Evolutionary conservation across 2,797 vertebrate species (phyloP), one percentile per base, ranked within the genome.

Genomic region (Falco peregrinus): DNA sequence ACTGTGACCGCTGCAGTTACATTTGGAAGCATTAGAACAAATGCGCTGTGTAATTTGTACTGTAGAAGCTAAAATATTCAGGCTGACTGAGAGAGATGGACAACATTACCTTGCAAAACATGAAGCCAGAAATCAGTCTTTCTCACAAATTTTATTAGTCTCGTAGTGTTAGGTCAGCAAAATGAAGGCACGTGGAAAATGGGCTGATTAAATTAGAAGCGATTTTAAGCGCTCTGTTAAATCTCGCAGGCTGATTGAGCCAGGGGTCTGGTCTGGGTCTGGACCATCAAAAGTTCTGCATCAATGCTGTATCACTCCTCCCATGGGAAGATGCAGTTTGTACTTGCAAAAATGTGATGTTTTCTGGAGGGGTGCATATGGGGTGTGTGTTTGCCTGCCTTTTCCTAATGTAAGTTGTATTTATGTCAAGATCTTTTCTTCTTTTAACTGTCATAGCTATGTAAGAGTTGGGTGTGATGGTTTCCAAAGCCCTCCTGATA

Each of bases 61-160:
- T 37, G 74, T 50, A 33, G 51, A 41, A 84, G 54, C 59, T 56
- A 31, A 63, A 89, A 39, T 11, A 21, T 19, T 90, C 67, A 88
- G 91, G 93, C 87, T 84, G 56, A 28, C 53, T 84, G 93, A 83
- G 50, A 29, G 47, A 63, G 84, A n/a, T 87, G 95, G 93, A 95
- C 67, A 63, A 73, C 35, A 37, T 37, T 93, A 69, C 84, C 71
- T 93, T 81, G 88, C 10, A 53, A 74, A 86, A 83, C 20, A 35
- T 0, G 1, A 33, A 29, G 60, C 54, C 51, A n/a, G 75, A 94
- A 97, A 35, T 6, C 1, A 2, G 41, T 56, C 19, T 57, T 53
- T 89, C 22, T 90, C 43, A 15, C 12, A 63, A n/a, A 57, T 68
- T 39, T 31, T 12, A 5, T 39, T 61, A 59, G 25, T 54, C 37